These are phyloP conservation scores for Cheilosia pagana DNA, from an alignment of 2,888 invertebrate species.

Conservation along the genomic window DNA sequence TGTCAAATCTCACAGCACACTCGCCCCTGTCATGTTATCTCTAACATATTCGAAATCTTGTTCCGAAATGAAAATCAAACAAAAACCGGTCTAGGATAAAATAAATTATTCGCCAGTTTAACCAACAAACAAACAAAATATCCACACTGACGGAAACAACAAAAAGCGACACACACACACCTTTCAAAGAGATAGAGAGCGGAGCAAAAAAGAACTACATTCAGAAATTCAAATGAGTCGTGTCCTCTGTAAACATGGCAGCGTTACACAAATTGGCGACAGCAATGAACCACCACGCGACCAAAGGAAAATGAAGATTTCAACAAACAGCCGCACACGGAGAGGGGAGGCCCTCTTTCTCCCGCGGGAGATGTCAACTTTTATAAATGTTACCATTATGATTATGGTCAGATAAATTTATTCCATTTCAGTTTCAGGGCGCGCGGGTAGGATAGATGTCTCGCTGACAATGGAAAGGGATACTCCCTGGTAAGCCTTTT, in stretches of 20 bases:
- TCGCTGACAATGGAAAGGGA: conserved; percentile 1
- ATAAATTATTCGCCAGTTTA: conserved; percentile 62
- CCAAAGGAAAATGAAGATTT: conserved; percentile 27
- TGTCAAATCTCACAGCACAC: conserved; percentile 1
- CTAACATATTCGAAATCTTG: conserved; percentile 56
- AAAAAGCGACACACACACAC: neutral
- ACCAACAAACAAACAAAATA: conserved; percentile 46
- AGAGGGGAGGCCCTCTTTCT: neutral
- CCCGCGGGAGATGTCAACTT: conserved; percentile 55
- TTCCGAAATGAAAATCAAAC: conserved; percentile 46
- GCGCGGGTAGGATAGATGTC: neutral
- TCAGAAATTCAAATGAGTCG: conserved; percentile 55
- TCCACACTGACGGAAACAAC: neutral
- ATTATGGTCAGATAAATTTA: conserved; percentile 69
- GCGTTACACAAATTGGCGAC: conserved; percentile 39
- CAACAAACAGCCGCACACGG: neutral
- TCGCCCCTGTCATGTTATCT: conserved; percentile 41
- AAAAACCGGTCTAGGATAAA: conserved; percentile 35
- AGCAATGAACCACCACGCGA: conserved; percentile 33
- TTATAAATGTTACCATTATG: conserved; percentile 65
- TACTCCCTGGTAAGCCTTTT: conserved; percentile 48
- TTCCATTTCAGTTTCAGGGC: conserved; percentile 39
- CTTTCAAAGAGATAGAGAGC: neutral
- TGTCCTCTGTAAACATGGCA: conserved; percentile 58
- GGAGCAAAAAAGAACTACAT: conserved; percentile 1